A percentile compares a stretch with the other conserved stretches of the same genome.
Conservation (phyloP, 2,797 vertebrate species). For the Lepilemur ruficaudatus region DNA sequence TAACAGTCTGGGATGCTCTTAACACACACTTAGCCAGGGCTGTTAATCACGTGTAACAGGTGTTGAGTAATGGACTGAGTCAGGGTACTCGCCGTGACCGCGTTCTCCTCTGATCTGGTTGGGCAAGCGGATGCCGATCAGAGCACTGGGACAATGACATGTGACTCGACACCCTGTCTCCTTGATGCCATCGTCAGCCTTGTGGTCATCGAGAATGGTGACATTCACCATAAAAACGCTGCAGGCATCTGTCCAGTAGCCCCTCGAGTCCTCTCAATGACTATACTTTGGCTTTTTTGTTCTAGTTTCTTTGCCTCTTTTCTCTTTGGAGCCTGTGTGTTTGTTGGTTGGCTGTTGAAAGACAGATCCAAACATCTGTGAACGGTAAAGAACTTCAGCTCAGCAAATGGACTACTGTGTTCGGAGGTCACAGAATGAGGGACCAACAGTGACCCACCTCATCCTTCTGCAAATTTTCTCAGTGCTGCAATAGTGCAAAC, state of each 20-base stretch:
- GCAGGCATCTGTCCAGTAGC: constrained; percentile 63
- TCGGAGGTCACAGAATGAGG: background rate
- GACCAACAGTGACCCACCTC: background rate
- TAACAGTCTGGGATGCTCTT: constrained; percentile 81
- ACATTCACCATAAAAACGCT: constrained; percentile 63
- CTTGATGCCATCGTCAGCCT: constrained; percentile 67
- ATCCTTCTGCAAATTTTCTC: background rate
- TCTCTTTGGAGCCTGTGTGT: background rate
- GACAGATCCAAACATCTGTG: background rate
- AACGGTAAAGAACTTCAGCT: background rate
- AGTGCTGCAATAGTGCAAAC: background rate
- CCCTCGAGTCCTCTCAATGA: constrained; percentile 57
- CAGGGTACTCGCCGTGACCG: constrained; percentile 84
- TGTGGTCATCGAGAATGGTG: constrained; percentile 59
- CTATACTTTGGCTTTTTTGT: constrained; percentile 37
- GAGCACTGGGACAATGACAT: constrained; percentile 61
- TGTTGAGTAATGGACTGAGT: constrained; percentile 87
- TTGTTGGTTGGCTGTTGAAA: background rate
- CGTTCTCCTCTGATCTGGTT: constrained; percentile 79
- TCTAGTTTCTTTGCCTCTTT: constrained; percentile 55
- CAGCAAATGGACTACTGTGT: background rate
- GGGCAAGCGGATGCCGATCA: constrained; percentile 71
- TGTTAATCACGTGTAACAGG: constrained; percentile 87
- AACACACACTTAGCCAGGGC: constrained; percentile 83
- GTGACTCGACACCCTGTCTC: constrained; percentile 62